A percentile compares a stretch with the other conserved stretches of the same genome.
Evolutionary conservation across 2,797 vertebrate genomes (phyloP).

Genomic region (Macrochelys suwanniensis): DNA sequence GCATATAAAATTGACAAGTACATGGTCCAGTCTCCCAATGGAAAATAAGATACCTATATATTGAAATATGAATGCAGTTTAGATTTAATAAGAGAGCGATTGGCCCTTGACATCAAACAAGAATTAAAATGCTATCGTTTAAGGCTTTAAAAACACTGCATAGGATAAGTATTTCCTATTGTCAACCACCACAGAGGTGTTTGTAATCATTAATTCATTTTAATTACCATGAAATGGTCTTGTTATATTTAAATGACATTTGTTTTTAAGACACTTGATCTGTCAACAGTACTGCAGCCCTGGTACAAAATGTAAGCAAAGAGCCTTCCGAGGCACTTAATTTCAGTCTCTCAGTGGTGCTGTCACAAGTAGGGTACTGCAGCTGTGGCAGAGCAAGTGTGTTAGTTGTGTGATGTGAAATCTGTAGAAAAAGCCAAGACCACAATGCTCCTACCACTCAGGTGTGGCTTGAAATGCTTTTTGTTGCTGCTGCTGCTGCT

Average conservation of each 20-base stretch:
- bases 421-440: not conserved
- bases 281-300: not conserved
- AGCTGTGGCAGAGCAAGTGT: not conserved
- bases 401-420: not conserved
- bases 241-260: not conserved
- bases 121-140: not conserved
- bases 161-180: not conserved
- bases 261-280: not conserved
- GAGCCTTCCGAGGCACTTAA: not conserved
- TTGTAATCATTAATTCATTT: not conserved
- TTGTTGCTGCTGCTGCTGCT: constrained; percentile 10
- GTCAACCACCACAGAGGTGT: not conserved
- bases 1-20: not conserved
- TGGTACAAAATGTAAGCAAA: constrained; percentile 8
- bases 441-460: not conserved
- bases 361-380: constrained; percentile 10
- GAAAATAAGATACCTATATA: not conserved
- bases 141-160: not conserved
- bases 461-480: not conserved
- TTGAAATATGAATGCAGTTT: not conserved
- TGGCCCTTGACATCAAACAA: not conserved
- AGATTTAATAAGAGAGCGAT: not conserved
- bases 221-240: not conserved
- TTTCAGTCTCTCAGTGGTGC: not conserved
- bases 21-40: not conserved